Evolutionary conservation across 2,113 vertebrate species (phyloP).

Genomic region (Tetraodon nigroviridis): DNA sequence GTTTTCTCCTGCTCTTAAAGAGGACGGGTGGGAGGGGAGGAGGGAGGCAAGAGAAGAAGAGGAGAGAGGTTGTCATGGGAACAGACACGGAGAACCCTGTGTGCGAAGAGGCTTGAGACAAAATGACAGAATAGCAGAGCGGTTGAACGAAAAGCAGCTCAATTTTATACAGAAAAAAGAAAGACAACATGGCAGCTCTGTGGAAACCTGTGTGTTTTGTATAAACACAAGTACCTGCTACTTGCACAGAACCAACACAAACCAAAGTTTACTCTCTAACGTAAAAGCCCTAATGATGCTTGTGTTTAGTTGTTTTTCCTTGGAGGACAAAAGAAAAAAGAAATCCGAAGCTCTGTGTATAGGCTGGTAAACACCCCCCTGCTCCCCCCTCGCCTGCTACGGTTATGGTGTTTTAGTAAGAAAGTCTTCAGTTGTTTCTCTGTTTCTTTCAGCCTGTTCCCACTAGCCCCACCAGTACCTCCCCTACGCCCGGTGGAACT

Average conservation of each 20-base stretch:
- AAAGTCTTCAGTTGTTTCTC: slow-evolving; percentile 8
- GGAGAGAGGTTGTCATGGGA: slow-evolving; percentile 70
- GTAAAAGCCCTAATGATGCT: slow-evolving; percentile 10
- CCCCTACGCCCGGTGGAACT: slow-evolving; percentile 80
- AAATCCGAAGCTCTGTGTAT: slow-evolving; percentile 3
- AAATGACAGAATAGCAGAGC: slow-evolving; percentile 59
- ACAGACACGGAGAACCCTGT: slow-evolving; percentile 60
- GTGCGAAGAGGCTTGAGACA: slow-evolving; percentile 58
- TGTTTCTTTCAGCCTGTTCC: slow-evolving; percentile 74
- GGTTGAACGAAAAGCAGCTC: slow-evolving; percentile 42
- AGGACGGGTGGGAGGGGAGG: slow-evolving; percentile 1
- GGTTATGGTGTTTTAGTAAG: slow-evolving; percentile 6
- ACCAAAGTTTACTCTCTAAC: slow-evolving; percentile 16
- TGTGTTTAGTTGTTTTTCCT: slow-evolving; percentile 25
- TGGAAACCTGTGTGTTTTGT: slow-evolving; percentile 36
- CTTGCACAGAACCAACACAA: slow-evolving; percentile 10
- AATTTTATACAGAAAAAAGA: slow-evolving; percentile 14
- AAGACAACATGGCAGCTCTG: slow-evolving; percentile 21
- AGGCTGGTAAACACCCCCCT: too few species aligned
- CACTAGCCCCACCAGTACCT: slow-evolving; percentile 80
- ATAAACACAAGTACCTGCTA: slow-evolving; percentile 17
- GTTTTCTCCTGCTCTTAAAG: slow-evolving; percentile 30
- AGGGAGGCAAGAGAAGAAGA: slow-evolving; percentile 13
- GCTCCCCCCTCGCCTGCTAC: slow-evolving; percentile 1
- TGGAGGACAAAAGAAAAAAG: background rate